Conservation (phyloP, 1,140 invertebrate species). For the Phocides pigmalion region DNA sequence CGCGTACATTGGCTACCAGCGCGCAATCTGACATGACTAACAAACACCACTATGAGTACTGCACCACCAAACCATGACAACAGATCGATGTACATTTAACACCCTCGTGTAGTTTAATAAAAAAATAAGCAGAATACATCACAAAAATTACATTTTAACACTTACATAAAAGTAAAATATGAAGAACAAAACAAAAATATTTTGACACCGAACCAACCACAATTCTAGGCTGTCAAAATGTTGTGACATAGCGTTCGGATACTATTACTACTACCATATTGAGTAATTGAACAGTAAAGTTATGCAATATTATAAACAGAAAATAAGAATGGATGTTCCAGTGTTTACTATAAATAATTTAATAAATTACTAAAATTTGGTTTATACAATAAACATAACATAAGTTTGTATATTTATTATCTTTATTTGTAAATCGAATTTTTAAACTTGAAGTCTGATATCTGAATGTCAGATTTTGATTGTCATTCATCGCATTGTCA, state of each 20-base stretch:
- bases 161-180: slow-evolving; percentile 52
- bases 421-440: too few species aligned
- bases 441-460: too few species aligned
- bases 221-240: slow-evolving; percentile 37
- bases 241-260: neutral
- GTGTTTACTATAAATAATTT: too few species aligned
- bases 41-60: slow-evolving; percentile 56
- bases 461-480: neutral
- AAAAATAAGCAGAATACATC: slow-evolving; percentile 55
- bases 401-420: too few species aligned
- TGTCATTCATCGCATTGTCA: too few species aligned
- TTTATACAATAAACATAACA: too few species aligned
- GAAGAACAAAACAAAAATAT: slow-evolving; percentile 80
- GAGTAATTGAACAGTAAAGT: too few species aligned
- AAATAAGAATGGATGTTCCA: too few species aligned
- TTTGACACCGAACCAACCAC: slow-evolving; percentile 73
- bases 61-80: slow-evolving; percentile 65
- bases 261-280: neutral
- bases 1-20: slow-evolving; percentile 79
- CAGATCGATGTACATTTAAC: slow-evolving; percentile 45
- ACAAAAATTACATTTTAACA: slow-evolving; percentile 56
- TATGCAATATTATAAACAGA: too few species aligned
- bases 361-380: too few species aligned
- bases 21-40: slow-evolving; percentile 82
- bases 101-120: slow-evolving; percentile 38